These are phyloP conservation scores for Fabriciana adippe DNA, from an alignment of 2,888 invertebrate species.

Conservation along the genomic window DNA sequence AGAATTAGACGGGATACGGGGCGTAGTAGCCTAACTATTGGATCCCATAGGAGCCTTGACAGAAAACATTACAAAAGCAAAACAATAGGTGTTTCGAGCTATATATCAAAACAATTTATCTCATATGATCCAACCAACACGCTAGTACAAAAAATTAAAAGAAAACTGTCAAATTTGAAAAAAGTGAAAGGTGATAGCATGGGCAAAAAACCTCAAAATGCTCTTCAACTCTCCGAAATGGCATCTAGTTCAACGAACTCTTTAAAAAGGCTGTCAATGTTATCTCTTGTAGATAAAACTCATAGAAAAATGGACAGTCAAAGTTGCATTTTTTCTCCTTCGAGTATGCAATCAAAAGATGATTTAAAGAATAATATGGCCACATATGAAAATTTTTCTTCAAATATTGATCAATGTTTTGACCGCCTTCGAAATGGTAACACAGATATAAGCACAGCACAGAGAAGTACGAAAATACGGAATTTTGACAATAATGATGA, in stretches of 20 bases:
- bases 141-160: slow-evolving; percentile 77
- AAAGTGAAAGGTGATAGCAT: slow-evolving; percentile 76
- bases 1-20: slow-evolving; percentile 71
- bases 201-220: slow-evolving; percentile 74
- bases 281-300: slow-evolving; percentile 73
- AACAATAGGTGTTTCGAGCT: slow-evolving; percentile 74
- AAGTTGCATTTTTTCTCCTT: slow-evolving; percentile 70
- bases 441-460: slow-evolving; percentile 54
- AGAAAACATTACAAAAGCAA: slow-evolving; percentile 75
- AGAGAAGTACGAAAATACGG: slow-evolving; percentile 68
- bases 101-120: slow-evolving; percentile 77
- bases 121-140: slow-evolving; percentile 76
- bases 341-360: slow-evolving; percentile 67
- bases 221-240: slow-evolving; percentile 76
- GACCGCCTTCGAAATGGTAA: slow-evolving; percentile 67
- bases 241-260: slow-evolving; percentile 73
- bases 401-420: slow-evolving; percentile 77
- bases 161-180: slow-evolving; percentile 77
- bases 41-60: slow-evolving; percentile 76
- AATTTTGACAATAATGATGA: slow-evolving; percentile 74
- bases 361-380: slow-evolving; percentile 63
- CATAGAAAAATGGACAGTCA: slow-evolving; percentile 73
- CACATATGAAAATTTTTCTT: slow-evolving; percentile 75
- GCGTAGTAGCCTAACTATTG: slow-evolving; percentile 60
- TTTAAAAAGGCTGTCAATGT: slow-evolving; percentile 74